Percentiles rank a stretch among this genome's conserved stretches.
phyloP scores from a whole-genome alignment of 2,797 vertebrate genomes.

The Champsocephalus esox region DNA sequence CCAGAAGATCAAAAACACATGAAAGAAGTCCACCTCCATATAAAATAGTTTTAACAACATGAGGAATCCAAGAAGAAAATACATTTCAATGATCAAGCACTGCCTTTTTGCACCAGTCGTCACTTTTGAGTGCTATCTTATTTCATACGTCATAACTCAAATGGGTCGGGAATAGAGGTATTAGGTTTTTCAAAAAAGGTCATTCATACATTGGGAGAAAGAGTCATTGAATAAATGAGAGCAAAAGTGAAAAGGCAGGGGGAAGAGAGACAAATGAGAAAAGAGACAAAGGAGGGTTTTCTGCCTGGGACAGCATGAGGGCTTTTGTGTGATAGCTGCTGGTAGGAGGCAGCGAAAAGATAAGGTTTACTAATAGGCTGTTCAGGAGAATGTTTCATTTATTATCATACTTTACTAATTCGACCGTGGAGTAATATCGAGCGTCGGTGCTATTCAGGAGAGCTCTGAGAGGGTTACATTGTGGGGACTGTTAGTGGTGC shows the following conservation, averaged over 20 bases:
- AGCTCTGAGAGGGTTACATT: constrained; percentile 61
- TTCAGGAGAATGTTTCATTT: constrained; percentile 73
- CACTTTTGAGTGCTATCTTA: background rate
- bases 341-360: constrained; percentile 74
- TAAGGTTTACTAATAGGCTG: constrained; percentile 79
- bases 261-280: constrained; percentile 40
- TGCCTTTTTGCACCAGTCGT: background rate
- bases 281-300: constrained; percentile 42
- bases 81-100: constrained; percentile 1
- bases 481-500: constrained; percentile 43
- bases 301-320: constrained; percentile 53
- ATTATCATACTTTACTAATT: constrained; percentile 73
- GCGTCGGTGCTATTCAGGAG: constrained; percentile 51
- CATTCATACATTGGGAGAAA: constrained; percentile 10
- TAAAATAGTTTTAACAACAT: background rate
- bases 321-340: constrained; percentile 63
- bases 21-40: background rate
- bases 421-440: constrained; percentile 50
- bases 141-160: constrained; percentile 8
- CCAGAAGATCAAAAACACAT: background rate
- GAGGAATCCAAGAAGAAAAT: background rate
- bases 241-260: constrained; percentile 34
- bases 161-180: background rate
- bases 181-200: constrained; percentile 14
- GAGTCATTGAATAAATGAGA: constrained; percentile 53